Evolutionary conservation across 2,888 invertebrate species (phyloP), one percentile per base, ranked within the genome.

Genomic region (Orchesellides sinensis): DNA sequence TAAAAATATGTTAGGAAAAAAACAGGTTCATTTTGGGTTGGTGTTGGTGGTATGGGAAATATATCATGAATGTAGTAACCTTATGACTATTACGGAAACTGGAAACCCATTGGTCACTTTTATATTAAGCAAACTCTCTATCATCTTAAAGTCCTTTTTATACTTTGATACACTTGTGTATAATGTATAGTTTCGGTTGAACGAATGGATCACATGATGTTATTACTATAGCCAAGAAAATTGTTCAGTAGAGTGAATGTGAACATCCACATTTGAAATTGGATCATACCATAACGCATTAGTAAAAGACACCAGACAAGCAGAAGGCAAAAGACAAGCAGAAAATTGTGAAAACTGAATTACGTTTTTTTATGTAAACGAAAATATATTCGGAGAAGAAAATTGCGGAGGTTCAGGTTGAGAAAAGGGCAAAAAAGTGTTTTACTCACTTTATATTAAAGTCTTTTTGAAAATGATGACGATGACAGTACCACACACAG

Each of bases 261-360:
- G 61, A 29, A 73, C 72, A 73, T 73, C 56, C 68, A 40, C 70
- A 56, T 56, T 73, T 61, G 72, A 73, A 73, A 73, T 73, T 45
- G 72, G 72, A 73, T 73, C 72, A 73, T 29, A 73, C 45, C 72
- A 27, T 61, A n/a, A n/a, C n/a, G n/a, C n/a, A 47, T 73, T 73
- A 59, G 47, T 61, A 61, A 25, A 23, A 21, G 54, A 47, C 47
- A 47, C 47, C 52, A 52, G 52, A 52, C n/a, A 21, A 17, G 47
- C 8, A n/a, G 52, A 19, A 19, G 21, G 21, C 2, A 59, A 2
- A 23, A 59, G 29, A n/a, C n/a, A n/a, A n/a, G n/a, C n/a, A n/a
- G n/a, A n/a, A n/a, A n/a, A n/a, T n/a, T n/a, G n/a, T n/a, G n/a
- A n/a, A n/a, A n/a, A n/a, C n/a, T n/a, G n/a, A n/a, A n/a, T n/a